Conservation (phyloP, 1,140 invertebrate genomes). For the Lasioglossum albipes region DNA sequence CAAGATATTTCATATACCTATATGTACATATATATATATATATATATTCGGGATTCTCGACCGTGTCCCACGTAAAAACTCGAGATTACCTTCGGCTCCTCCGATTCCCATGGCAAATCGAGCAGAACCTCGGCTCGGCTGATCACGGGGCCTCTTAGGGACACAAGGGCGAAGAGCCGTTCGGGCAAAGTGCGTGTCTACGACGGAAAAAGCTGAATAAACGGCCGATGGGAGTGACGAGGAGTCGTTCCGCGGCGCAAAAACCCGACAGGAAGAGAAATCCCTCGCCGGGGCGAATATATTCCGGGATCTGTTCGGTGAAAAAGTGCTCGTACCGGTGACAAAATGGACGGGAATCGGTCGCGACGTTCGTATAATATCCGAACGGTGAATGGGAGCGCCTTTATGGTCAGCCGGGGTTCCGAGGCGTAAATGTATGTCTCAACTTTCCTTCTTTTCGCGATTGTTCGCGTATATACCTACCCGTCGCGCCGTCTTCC, state of each 20-base stretch:
- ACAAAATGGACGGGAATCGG: conserved; percentile 52
- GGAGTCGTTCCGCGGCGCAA: neutral
- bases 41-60: too few relatives aligned
- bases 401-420: conserved; percentile 51
- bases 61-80: neutral
- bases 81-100: neutral
- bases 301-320: neutral
- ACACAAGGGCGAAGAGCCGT: neutral
- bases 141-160: neutral
- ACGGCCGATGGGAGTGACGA: neutral
- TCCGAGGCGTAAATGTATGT: conserved; percentile 51
- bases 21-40: too few relatives aligned
- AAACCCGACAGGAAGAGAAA: conserved; percentile 9
- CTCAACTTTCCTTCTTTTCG: conserved; percentile 41
- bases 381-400: conserved; percentile 42
- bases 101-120: neutral
- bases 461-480: conserved; percentile 53
- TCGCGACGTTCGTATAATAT: conserved; percentile 43
- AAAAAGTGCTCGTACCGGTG: conserved; percentile 40
- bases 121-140: neutral
- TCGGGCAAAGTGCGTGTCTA: neutral
- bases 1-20: too few relatives aligned
- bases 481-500: conserved; percentile 7
- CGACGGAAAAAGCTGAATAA: conserved; percentile 14
- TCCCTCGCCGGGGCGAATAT: conserved; percentile 11